Evolutionary conservation across 92 coral and sea anemone genomes (phyloP).

Genomic region (Parazoanthus atlanticus): DNA sequence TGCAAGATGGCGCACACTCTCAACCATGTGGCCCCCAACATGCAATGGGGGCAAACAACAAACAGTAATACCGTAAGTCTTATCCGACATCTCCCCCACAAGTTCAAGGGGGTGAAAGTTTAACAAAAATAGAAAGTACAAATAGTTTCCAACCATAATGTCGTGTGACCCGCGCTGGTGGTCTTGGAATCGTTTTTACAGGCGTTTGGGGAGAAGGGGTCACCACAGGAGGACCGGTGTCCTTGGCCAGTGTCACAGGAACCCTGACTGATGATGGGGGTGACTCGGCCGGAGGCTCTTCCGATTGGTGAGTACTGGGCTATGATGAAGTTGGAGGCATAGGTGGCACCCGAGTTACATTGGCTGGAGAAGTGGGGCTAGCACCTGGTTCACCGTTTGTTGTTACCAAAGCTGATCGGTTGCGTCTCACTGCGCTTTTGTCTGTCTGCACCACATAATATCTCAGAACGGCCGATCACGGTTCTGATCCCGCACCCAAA

Average conservation of each 20-base stretch:
- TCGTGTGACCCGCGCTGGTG: slow-evolving; percentile 24
- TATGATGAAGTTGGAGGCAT: background rate
- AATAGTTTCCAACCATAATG: background rate
- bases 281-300: slow-evolving; percentile 3
- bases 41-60: background rate
- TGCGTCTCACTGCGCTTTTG: slow-evolving; percentile 42
- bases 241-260: background rate
- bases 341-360: background rate
- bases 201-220: slow-evolving; percentile 2
- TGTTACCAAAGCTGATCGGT: slow-evolving; percentile 44
- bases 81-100: slow-evolving; percentile 22
- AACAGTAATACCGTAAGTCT: slow-evolving; percentile 7
- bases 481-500: slow-evolving; percentile 68
- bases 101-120: background rate
- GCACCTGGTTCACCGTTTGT: slow-evolving; percentile 21
- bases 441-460: slow-evolving; percentile 64
- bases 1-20: slow-evolving; percentile 7
- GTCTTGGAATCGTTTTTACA: slow-evolving; percentile 7
- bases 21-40: no score
- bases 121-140: slow-evolving; percentile 1
- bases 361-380: slow-evolving; percentile 18
- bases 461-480: slow-evolving; percentile 57
- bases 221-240: slow-evolving; percentile 6
- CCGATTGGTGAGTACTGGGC: slow-evolving; percentile 15
- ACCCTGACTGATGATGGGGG: slow-evolving; percentile 11